A percentile compares a stretch with the other conserved stretches of the same genome.
phyloP scores from a whole-genome alignment of 2,888 invertebrate species.

The Drosophila fulvimacula region DNA sequence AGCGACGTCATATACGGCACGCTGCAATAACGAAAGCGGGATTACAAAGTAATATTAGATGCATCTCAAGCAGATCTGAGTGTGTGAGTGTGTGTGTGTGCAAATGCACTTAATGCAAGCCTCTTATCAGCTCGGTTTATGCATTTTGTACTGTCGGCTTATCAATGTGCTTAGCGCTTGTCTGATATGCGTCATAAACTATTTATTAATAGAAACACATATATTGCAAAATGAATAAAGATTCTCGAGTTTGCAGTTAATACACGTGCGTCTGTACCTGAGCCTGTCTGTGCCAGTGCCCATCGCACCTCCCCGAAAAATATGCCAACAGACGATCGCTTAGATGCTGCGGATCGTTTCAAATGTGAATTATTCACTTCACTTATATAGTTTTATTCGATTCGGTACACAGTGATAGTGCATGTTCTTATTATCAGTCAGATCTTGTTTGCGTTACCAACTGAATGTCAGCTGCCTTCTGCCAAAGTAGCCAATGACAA shows the following conservation, averaged over 20 bases:
- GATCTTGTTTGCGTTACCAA: slow-evolving; percentile 40
- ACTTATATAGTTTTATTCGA: not conserved
- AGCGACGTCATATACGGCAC: slow-evolving; percentile 87
- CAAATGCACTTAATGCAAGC: slow-evolving; percentile 2
- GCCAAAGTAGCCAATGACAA: slow-evolving; percentile 35
- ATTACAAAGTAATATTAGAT: slow-evolving; percentile 22
- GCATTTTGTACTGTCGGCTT: slow-evolving; percentile 31
- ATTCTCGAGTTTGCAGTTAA: slow-evolving; percentile 9
- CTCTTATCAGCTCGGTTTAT: slow-evolving; percentile 23
- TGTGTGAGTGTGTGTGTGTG: slow-evolving; percentile 1
- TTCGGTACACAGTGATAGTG: slow-evolving; percentile 14
- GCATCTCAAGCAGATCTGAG: not conserved
- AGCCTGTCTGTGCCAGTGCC: not conserved
- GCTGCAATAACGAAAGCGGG: slow-evolving; percentile 83
- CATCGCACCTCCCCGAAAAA: not conserved
- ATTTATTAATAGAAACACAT: slow-evolving; percentile 62
- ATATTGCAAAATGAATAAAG: slow-evolving; percentile 27
- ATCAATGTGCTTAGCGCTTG: slow-evolving; percentile 38
- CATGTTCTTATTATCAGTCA: slow-evolving; percentile 46
- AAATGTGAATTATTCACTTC: not conserved
- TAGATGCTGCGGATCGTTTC: not conserved
- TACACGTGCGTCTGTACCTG: not conserved
- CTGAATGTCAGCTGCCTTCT: slow-evolving; percentile 43
- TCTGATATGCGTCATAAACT: slow-evolving; percentile 59
- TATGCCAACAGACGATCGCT: not conserved